Evolutionary conservation across 2,113 vertebrate species (phyloP).

Genomic region (Anguilla japonica): DNA sequence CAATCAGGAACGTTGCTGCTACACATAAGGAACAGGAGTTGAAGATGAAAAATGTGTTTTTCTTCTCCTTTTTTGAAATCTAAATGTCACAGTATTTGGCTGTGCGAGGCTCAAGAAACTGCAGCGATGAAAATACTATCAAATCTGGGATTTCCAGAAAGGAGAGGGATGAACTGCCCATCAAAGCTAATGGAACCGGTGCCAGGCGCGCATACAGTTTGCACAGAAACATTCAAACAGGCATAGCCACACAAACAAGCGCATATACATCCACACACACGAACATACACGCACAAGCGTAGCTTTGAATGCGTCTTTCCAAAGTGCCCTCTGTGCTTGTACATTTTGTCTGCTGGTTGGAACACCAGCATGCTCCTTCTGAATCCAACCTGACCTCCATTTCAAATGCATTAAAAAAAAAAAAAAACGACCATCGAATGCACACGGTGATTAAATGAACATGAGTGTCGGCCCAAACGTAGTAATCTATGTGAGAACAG

Average conservation of each 20-base stretch:
- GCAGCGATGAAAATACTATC: neutral
- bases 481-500: neutral
- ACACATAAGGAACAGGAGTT: neutral
- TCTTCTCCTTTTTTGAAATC: neutral
- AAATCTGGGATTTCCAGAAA: neutral
- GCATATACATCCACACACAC: neutral
- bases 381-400: constrained; percentile 25
- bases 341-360: constrained; percentile 19
- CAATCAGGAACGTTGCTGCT: neutral
- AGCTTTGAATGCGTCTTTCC: constrained; percentile 12
- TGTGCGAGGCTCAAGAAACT: neutral
- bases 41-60: neutral
- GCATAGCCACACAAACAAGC: neutral
- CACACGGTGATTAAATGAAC: neutral
- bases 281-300: constrained; percentile 18
- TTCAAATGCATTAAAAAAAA: constrained; percentile 22
- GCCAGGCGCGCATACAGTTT: constrained; percentile 9
- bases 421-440: neutral
- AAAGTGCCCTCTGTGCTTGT: constrained; percentile 58
- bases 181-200: neutral
- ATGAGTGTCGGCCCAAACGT: neutral
- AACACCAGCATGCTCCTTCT: constrained; percentile 32
- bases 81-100: neutral
- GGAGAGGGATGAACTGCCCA: neutral
- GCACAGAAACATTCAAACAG: neutral